Base-by-base conservation (phyloP, 1,140 invertebrate genomes). In the Prorops nasuta region DNA sequence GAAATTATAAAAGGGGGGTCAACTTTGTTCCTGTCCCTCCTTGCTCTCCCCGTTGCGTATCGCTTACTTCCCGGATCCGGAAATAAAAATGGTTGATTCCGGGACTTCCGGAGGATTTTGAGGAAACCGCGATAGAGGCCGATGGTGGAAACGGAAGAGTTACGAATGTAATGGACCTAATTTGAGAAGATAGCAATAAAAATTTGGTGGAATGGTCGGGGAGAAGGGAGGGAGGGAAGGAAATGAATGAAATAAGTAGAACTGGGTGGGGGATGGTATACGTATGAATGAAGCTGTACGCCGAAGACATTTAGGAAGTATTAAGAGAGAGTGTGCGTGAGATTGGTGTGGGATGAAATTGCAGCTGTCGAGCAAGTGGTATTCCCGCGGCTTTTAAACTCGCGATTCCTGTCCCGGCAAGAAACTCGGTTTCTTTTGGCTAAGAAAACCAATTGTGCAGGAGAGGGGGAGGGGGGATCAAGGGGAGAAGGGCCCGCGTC, bases 351-450 rank as follows among this genome's bases (percentile, higher is more conserved):
- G 44, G 19, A 32, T 42, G 31, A 49, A 47, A 37, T 56, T 49
- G 67, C 72, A 76, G 72, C 71, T 76, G 74, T 69, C 60, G 58
- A 51, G 69, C 71, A 72, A 75, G 72, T 74, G 70, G 60, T 46
- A 60, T 35, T 56, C 38, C 36, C 34, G 17, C 16, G 16, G 52
- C 39, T 46, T 28, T 52, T 32, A 55, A 61, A 53, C 41, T 61
- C 49, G 46, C 49, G 58, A 57, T 48, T 44, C 44, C 31, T 43
- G 20, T 55, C 42, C 36, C 56, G 53, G 18, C 19, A 22, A 1
- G 38, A 38, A 37, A 28, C n/a, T n/a, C n/a, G n/a, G n/a, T n/a
- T n/a, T n/a, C n/a, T 28, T 28, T 28, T 10, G 10, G 24, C 4
- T 4, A 10, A 28, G 24, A 28, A 28, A 28, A 10, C 4, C 4